Base-by-base conservation (phyloP, 1,140 invertebrate species). In the Hestina assimilis region DNA sequence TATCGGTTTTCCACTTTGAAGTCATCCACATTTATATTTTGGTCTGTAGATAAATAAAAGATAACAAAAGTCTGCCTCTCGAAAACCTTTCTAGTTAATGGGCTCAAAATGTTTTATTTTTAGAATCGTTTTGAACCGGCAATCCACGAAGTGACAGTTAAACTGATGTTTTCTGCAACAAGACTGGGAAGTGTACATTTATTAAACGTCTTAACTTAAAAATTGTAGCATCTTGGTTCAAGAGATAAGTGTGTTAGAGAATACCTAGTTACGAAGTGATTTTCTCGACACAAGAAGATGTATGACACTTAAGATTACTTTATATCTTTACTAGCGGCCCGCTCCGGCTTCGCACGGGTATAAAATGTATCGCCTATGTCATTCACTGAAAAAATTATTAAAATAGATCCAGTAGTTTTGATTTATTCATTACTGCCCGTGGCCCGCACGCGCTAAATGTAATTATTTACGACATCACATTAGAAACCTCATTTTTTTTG, bases 41-140 rank as follows among this genome's bases (percentile, higher is more conserved):
- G 17, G 7, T 8, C 33, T n/a, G 46, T 28, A 58, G 17, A 48
- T 59, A 63, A 59, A 63, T 63, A 63, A 63, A 63, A 63, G 55
- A 63, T 59, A 63, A 55, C 50, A 26, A 21, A 33, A 55, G 47
- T 47, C 57, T 47, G 38, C 42, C 45, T 35, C 53, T 48, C 26
- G 53, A 42, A 57, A 57, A 45, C 35, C 54, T 57, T 57, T 57
- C 54, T 48, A 46, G 54, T 38, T 57, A 79, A 85, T 81, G 73
- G 73, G 65, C 69, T 75, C 76, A 80, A 83, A 85, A 83, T 83
- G 79, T 80, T 83, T 79, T 78, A 83, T 77, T 81, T 82, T 72
- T 68, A 66, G 70, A 79, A 83, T 83, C 77, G 83, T 79, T 79
- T 77, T 75, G 59, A 78, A 70, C 71, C 71, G 66, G 79, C 66